Conservation (phyloP, 2,113 vertebrate species). For the Tetrao urogallus region DNA sequence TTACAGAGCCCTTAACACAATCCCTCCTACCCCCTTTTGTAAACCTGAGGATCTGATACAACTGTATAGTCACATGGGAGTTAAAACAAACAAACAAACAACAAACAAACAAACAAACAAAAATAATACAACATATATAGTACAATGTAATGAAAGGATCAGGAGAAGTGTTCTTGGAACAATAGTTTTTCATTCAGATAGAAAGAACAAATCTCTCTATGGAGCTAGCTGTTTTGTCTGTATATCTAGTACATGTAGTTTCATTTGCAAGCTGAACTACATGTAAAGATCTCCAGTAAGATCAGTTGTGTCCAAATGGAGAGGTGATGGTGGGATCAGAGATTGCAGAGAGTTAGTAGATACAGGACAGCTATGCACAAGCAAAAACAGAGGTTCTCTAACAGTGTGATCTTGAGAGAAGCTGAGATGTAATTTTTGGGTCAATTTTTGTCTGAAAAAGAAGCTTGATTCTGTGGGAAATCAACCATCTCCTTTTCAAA, state of each 20-base stretch:
- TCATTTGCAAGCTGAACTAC: not conserved
- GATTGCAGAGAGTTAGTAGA: not conserved
- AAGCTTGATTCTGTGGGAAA: not conserved
- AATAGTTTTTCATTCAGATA: not conserved
- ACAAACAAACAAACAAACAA: no score
- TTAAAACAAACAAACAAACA: not conserved
- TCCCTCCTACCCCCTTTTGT: not conserved
- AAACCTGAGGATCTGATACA: not conserved
- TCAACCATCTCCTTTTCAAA: not conserved
- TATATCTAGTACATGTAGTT: not conserved
- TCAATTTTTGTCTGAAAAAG: not conserved
- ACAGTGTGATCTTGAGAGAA: not conserved
- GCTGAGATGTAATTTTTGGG: not conserved
- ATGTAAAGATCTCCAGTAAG: not conserved
- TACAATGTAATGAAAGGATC: not conserved
- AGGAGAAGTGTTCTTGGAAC: not conserved
- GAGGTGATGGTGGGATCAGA: not conserved
- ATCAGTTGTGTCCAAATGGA: not conserved
- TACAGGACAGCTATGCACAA: not conserved
- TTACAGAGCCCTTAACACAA: not conserved
- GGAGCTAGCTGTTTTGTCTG: not conserved
- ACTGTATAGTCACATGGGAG: not conserved
- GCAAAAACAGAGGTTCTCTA: not conserved
- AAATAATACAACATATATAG: not conserved
- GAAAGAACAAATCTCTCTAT: not conserved